Percentiles rank a stretch among this genome's conserved stretches.
Evolutionary conservation across 37 sponge, comb jelly and placozoan genomes (phyloP).

Genomic region (Geodia barretti): DNA sequence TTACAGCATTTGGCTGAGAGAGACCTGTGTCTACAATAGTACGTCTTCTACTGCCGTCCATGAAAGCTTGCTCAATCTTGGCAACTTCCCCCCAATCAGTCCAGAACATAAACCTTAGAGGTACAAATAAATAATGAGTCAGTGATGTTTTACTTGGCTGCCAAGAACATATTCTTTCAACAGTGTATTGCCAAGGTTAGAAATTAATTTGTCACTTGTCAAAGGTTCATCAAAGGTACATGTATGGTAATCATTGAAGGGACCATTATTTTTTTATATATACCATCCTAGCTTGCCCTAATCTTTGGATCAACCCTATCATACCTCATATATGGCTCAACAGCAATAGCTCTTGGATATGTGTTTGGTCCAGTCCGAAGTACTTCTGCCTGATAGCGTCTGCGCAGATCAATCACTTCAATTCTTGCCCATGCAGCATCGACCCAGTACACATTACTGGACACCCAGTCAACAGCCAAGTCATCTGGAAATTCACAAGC

Average conservation of each 20-base stretch:
- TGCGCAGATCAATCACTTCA: slow-evolving; percentile 32
- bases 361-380: slow-evolving; percentile 20
- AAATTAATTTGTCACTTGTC: too few relatives aligned
- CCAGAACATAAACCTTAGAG: slow-evolving; percentile 63
- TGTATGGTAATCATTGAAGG: too few relatives aligned
- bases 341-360: slow-evolving; percentile 23
- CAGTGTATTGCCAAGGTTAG: too few relatives aligned
- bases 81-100: slow-evolving; percentile 62
- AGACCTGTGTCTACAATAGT: slow-evolving; percentile 30
- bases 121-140: too few relatives aligned
- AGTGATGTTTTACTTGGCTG: too few relatives aligned
- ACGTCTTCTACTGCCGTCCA: slow-evolving; percentile 61
- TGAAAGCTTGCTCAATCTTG: slow-evolving; percentile 57
- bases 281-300: too few relatives aligned
- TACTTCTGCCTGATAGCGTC: slow-evolving; percentile 2
- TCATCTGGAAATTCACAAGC: slow-evolving; percentile 39
- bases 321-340: slow-evolving; percentile 27
- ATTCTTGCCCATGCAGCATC: slow-evolving; percentile 36
- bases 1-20: slow-evolving; percentile 48
- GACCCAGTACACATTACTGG: slow-evolving; percentile 72
- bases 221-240: too few relatives aligned
- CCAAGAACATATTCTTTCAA: too few relatives aligned
- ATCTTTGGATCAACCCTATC: too few relatives aligned
- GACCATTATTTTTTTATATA: too few relatives aligned
- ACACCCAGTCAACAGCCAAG: slow-evolving; percentile 77